Evolutionary conservation across 2,797 vertebrate species (phyloP).

Genomic region (Limnodromus scolopaceus): DNA sequence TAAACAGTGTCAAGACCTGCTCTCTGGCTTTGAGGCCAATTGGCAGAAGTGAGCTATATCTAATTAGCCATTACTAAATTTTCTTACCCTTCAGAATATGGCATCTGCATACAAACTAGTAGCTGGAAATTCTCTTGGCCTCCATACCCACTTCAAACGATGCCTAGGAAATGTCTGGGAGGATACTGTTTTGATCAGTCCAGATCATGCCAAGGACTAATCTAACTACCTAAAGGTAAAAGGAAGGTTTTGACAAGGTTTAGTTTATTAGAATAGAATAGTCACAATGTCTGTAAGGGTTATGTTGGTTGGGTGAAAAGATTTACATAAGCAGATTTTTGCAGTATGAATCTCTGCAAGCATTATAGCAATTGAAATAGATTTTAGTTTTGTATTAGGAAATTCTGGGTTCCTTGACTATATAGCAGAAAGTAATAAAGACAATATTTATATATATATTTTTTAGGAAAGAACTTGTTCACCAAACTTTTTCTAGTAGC

Average conservation of each 20-base stretch:
- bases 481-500: not conserved
- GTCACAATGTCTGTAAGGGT: not conserved
- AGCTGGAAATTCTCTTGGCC: not conserved
- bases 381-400: not conserved
- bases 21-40: not conserved
- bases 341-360: not conserved
- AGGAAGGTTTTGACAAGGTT: not conserved
- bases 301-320: not conserved
- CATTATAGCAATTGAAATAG: not conserved
- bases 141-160: not conserved
- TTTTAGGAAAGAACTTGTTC: not conserved
- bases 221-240: not conserved
- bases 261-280: not conserved
- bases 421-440: not conserved
- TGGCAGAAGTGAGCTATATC: not conserved
- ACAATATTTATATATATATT: accelerated
- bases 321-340: not conserved
- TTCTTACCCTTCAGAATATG: not conserved
- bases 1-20: not conserved
- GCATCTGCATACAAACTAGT: not conserved
- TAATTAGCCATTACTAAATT: not conserved
- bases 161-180: not conserved
- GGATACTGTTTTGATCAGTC: not conserved
- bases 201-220: not conserved
- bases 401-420: not conserved